These are phyloP conservation scores for Pogonomyrmex barbatus DNA, from an alignment of 1,140 invertebrate genomes.

Conservation along the genomic window DNA sequence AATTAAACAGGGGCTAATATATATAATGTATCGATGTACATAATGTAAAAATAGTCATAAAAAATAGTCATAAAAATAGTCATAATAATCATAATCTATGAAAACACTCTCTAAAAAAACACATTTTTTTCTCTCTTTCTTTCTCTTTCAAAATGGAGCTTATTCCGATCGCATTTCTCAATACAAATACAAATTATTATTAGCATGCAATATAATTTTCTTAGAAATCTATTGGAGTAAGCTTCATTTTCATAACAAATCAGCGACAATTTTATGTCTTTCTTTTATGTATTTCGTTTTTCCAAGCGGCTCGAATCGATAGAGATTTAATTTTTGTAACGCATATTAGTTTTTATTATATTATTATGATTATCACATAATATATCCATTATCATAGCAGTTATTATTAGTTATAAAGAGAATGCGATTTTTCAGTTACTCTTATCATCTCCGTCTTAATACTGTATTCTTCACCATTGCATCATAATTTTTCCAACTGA, in stretches of 20 bases:
- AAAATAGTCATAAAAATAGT: neutral
- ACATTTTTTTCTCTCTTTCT: neutral
- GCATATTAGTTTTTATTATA: conserved; percentile 17
- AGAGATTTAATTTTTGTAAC: neutral
- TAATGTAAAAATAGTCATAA: neutral
- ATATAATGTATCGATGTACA: neutral
- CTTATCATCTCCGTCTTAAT: neutral
- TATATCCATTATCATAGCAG: neutral
- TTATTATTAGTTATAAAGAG: conserved; percentile 8
- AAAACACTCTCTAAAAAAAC: neutral
- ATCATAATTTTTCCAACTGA: neutral
- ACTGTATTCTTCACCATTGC: neutral
- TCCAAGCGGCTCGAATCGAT: neutral
- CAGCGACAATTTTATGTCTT: neutral
- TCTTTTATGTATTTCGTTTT: neutral
- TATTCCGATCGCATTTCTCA: neutral
- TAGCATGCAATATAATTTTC: neutral
- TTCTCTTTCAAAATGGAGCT: neutral
- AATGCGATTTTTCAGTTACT: conserved; percentile 1
- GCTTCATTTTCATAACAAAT: neutral
- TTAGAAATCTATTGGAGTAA: neutral
- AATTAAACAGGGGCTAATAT: neutral
- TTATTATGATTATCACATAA: conserved; percentile 9
- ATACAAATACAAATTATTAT: neutral
- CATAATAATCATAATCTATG: too few species aligned